A percentile compares a stretch with the other conserved stretches of the same genome.
These are phyloP conservation scores for Spilosoma lubricipeda DNA, from an alignment of 2,888 invertebrate genomes.

Conservation along the genomic window DNA sequence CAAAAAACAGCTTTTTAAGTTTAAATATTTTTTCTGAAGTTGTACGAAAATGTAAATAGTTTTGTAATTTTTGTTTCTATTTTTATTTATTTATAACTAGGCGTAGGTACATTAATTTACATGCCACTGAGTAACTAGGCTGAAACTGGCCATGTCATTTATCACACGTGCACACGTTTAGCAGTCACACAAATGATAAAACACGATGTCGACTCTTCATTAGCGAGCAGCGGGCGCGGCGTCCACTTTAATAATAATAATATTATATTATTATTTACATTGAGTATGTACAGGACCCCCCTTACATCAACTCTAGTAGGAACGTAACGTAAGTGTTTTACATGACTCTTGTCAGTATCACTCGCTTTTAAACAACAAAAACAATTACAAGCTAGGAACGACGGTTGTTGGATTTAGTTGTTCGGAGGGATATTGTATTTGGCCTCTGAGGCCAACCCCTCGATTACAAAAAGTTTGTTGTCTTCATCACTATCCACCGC, in stretches of 20 bases:
- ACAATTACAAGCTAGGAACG: background rate
- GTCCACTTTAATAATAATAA: slow-evolving; percentile 4
- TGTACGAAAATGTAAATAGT: too few species aligned
- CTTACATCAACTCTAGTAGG: slow-evolving; percentile 13
- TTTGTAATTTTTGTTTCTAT: too few species aligned
- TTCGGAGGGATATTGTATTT: slow-evolving; percentile 16
- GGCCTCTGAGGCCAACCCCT: background rate
- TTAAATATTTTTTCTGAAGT: too few species aligned
- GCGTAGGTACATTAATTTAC: too few species aligned
- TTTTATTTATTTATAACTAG: too few species aligned
- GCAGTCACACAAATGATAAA: background rate
- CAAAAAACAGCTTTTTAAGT: too few species aligned
- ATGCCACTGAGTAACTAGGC: too few species aligned
- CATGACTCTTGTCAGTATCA: background rate
- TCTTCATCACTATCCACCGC: slow-evolving; percentile 32
- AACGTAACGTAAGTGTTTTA: slow-evolving; percentile 15
- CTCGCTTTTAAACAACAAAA: background rate
- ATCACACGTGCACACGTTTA: background rate
- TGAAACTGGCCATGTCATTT: too few species aligned
- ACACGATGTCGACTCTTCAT: background rate
- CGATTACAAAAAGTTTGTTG: slow-evolving; percentile 16
- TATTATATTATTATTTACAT: slow-evolving; percentile 1
- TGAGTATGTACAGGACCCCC: slow-evolving; percentile 3
- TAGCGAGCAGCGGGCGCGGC: background rate
- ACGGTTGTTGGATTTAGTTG: background rate